A percentile compares a stretch with the other conserved stretches of the same genome.
These are phyloP conservation scores for Colius striatus DNA, from an alignment of 2,113 vertebrate genomes.

Conservation along the genomic window DNA sequence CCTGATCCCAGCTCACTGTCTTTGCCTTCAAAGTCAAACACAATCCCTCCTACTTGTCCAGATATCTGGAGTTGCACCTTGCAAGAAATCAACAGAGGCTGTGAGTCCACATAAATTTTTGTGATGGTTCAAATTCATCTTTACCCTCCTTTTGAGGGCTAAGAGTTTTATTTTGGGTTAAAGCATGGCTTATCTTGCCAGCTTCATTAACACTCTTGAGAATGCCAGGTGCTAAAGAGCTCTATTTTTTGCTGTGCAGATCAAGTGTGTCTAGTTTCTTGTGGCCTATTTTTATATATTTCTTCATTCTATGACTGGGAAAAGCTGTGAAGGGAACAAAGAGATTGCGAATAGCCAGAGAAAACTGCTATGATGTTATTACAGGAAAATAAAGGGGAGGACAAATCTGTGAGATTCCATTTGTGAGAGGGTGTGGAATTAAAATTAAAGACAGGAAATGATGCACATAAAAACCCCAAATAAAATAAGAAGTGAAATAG, in stretches of 20 bases:
- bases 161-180: slow-evolving; percentile 57
- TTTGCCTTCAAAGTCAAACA: not conserved
- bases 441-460: slow-evolving; percentile 9
- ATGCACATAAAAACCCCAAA: not conserved
- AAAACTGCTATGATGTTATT: slow-evolving; percentile 30
- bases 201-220: slow-evolving; percentile 63
- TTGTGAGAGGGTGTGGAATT: not conserved
- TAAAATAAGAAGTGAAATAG: not conserved
- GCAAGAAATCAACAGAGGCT: not conserved
- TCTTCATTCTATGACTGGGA: slow-evolving; percentile 40
- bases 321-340: slow-evolving; percentile 17
- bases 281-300: slow-evolving; percentile 66
- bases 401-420: not conserved
- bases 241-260: slow-evolving; percentile 62
- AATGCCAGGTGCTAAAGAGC: slow-evolving; percentile 65
- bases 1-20: not conserved
- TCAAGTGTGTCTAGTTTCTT: slow-evolving; percentile 51
- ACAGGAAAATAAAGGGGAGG: slow-evolving; percentile 1
- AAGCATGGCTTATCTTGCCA: slow-evolving; percentile 22
- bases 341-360: slow-evolving; percentile 3
- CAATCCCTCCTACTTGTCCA: not conserved
- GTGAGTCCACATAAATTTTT: not conserved
- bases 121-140: not conserved
- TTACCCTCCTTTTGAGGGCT: not conserved
- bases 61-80: not conserved